Evolutionary conservation across 1,140 invertebrate genomes (phyloP).

Genomic region (Rhizoglyphus robini): DNA sequence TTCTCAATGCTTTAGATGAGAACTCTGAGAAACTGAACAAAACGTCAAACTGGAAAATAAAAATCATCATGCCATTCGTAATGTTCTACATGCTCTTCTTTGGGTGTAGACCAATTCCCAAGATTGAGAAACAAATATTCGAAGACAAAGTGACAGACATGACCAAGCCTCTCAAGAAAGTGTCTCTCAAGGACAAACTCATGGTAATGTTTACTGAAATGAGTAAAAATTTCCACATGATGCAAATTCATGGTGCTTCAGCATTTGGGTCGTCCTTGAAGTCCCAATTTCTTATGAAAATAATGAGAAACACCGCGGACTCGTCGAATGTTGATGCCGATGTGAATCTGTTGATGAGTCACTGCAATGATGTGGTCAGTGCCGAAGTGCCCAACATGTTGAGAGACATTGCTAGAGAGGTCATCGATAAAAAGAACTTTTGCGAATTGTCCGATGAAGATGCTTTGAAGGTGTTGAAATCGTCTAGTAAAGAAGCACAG

Average conservation of each 20-base stretch:
- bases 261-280: not conserved
- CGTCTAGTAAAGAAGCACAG: not conserved
- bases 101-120: not conserved
- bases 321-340: constrained; percentile 40
- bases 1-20: not conserved
- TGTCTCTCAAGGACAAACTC: not conserved
- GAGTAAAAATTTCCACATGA: not conserved
- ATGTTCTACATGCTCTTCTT: not conserved
- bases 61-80: not conserved
- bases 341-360: constrained; percentile 46
- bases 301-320: not conserved
- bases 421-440: constrained; percentile 8
- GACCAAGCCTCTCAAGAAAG: not conserved
- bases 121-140: not conserved
- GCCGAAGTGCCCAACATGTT: constrained; percentile 16
- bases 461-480: constrained; percentile 2
- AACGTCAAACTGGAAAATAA: not conserved
- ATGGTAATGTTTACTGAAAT: not conserved
- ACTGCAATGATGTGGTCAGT: constrained; percentile 33
- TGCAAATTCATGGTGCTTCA: not conserved
- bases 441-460: not conserved
- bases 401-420: not conserved
- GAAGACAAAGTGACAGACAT: not conserved
- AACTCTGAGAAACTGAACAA: not conserved
- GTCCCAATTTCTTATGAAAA: not conserved